These are phyloP conservation scores for Phytoseiulus persimilis DNA, from an alignment of 2,888 invertebrate genomes.

Conservation along the genomic window DNA sequence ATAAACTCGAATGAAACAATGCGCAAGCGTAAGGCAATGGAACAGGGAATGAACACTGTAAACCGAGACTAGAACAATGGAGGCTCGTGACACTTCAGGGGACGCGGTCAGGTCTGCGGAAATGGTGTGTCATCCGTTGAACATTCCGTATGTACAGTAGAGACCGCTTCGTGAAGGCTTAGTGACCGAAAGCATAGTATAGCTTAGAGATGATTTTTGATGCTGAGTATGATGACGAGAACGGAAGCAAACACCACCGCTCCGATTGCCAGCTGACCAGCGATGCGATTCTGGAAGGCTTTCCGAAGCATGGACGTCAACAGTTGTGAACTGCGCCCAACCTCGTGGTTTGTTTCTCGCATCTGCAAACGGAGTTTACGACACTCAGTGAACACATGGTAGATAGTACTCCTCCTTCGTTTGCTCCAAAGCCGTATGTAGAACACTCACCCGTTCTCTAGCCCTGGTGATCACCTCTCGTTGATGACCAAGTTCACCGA, in stretches of 20 bases:
- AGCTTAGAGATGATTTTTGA: conserved; percentile 6
- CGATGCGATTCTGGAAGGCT: conserved; percentile 20
- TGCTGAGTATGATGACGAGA: conserved; percentile 15
- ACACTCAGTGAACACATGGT: background rate
- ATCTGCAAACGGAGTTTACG: background rate
- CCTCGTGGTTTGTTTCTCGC: conserved; percentile 14
- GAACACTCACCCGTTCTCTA: background rate
- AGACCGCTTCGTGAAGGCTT: background rate
- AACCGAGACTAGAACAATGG: too few species aligned
- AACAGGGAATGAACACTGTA: too few species aligned
- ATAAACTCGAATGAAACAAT: too few species aligned
- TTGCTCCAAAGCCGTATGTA: too few species aligned
- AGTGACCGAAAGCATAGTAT: background rate
- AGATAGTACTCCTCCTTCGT: too few species aligned
- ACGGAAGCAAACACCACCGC: conserved; percentile 16
- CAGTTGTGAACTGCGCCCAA: conserved; percentile 19
- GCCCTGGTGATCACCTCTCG: conserved; percentile 37
- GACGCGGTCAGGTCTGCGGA: too few species aligned
- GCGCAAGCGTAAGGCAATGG: too few species aligned
- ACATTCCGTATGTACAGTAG: background rate
- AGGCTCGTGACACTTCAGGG: too few species aligned
- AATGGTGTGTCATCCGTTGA: too few species aligned
- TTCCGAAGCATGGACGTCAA: conserved; percentile 33
- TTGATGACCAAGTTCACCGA: conserved; percentile 36
- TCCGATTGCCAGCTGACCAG: conserved; percentile 19